A percentile compares a stretch with the other conserved stretches of the same genome.
phyloP scores from a whole-genome alignment of 2,797 vertebrate species.

The Hypotaenidia philippensis region DNA sequence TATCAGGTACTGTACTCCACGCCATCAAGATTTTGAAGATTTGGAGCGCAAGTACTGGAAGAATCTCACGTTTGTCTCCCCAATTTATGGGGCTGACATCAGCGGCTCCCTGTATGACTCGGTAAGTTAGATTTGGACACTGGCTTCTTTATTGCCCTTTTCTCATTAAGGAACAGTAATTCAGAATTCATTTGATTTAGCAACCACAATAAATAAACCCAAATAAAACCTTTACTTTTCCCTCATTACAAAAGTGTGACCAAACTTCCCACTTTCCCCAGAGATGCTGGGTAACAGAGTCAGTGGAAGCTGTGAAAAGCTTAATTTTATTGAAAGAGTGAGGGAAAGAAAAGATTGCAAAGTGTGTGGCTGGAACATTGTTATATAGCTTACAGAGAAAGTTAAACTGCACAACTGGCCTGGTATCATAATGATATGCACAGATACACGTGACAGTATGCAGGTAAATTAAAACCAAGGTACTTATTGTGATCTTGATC shows the following conservation, averaged over 20 bases:
- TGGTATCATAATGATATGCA: neutral
- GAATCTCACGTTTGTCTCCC: constrained; percentile 96
- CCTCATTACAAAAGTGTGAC: neutral
- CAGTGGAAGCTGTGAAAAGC: neutral
- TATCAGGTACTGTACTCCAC: constrained; percentile 94
- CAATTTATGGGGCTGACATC: constrained; percentile 97
- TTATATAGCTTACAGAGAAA: neutral
- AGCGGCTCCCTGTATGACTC: constrained; percentile 95
- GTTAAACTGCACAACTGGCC: neutral
- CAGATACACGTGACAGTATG: neutral
- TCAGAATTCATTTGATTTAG: neutral
- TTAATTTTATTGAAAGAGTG: neutral
- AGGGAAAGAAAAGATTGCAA: neutral
- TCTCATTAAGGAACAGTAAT: neutral
- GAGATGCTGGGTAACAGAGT: neutral
- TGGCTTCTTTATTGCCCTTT: neutral
- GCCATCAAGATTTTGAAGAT: constrained; percentile 96
- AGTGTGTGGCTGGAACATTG: neutral
- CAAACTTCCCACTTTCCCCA: neutral
- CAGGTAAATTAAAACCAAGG: neutral
- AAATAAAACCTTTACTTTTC: neutral
- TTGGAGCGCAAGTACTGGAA: constrained; percentile 99
- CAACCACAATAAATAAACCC: neutral
- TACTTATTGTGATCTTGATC: neutral
- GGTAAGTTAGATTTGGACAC: constrained; percentile 75